These are phyloP conservation scores for Danaus plexippus DNA, from an alignment of 1,140 invertebrate genomes.

Conservation along the genomic window DNA sequence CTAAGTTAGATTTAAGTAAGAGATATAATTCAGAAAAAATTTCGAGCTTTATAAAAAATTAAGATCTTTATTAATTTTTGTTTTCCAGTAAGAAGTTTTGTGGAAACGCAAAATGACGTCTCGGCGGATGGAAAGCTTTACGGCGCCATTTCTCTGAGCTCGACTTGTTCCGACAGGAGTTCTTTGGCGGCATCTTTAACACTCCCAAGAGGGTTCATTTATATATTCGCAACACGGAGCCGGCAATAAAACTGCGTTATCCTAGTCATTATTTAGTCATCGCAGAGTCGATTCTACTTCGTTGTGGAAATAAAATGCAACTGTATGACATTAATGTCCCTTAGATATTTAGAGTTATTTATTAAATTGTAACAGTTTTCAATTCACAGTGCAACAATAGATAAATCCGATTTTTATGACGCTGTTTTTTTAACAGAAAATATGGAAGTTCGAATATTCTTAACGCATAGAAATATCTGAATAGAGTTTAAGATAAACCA, in stretches of 20 bases:
- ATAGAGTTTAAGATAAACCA: too few species aligned
- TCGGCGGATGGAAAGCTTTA: slow-evolving; percentile 60
- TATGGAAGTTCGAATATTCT: too few species aligned
- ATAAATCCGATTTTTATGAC: too few species aligned
- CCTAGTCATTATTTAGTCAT: slow-evolving; percentile 70
- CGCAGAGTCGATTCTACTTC: slow-evolving; percentile 43
- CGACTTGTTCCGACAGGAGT: slow-evolving; percentile 64
- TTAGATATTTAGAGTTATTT: slow-evolving; percentile 21
- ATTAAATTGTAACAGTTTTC: too few species aligned
- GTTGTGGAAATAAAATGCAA: slow-evolving; percentile 60
- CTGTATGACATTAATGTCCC: slow-evolving; percentile 41
- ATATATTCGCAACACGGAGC: slow-evolving; percentile 68
- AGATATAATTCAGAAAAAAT: too few species aligned
- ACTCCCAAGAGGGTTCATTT: slow-evolving; percentile 67
- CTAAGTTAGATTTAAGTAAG: too few species aligned
- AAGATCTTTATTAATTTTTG: slow-evolving; percentile 36
- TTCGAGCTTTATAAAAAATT: slow-evolving; percentile 2
- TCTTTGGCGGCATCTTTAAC: slow-evolving; percentile 67
- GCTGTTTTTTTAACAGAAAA: too few species aligned
- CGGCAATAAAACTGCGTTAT: slow-evolving; percentile 69
- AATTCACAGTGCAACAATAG: too few species aligned
- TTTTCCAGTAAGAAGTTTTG: slow-evolving; percentile 35
- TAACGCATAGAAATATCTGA: too few species aligned
- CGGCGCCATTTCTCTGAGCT: slow-evolving; percentile 58
- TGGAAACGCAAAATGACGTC: slow-evolving; percentile 55